A percentile compares a stretch with the other conserved stretches of the same genome.
phyloP scores from a whole-genome alignment of 2,797 vertebrate genomes.

The Cygnus olor region DNA sequence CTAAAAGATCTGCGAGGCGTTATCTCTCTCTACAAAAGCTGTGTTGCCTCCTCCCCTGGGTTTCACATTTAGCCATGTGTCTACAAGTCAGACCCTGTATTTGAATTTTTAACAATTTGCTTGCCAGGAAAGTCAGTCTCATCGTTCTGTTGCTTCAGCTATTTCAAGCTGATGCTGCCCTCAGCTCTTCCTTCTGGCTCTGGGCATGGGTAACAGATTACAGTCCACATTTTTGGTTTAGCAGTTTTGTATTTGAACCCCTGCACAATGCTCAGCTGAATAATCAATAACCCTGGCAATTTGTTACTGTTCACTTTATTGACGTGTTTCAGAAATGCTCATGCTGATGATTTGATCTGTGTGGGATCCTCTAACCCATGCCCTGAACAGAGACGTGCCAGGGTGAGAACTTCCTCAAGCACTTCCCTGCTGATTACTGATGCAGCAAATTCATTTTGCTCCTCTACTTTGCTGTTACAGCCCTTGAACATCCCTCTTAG shows the following conservation, averaged over 20 bases:
- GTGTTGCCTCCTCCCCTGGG: neutral
- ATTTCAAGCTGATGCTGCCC: neutral
- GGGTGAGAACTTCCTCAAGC: neutral
- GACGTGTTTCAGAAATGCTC: neutral
- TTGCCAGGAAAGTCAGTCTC: conserved; percentile 62
- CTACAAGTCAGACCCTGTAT: conserved; percentile 35
- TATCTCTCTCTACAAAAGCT: neutral
- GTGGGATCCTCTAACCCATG: neutral
- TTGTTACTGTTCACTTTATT: neutral
- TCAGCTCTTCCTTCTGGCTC: conserved; percentile 29
- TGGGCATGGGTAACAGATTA: neutral
- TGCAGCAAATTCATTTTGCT: neutral
- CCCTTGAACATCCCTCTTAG: neutral
- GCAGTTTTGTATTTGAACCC: neutral
- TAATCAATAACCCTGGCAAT: neutral
- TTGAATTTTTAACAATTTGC: conserved; percentile 50
- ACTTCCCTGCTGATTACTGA: neutral
- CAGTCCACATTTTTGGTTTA: neutral
- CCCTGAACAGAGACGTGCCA: neutral
- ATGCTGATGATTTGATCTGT: neutral
- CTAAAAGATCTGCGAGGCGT: neutral
- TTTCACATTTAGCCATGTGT: conserved; percentile 31
- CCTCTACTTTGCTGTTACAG: neutral
- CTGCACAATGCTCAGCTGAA: neutral
- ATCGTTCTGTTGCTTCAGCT: neutral